Evolutionary conservation across 2,113 vertebrate genomes (phyloP), one percentile per base, ranked within the genome.

Genomic region (Meles meles): DNA sequence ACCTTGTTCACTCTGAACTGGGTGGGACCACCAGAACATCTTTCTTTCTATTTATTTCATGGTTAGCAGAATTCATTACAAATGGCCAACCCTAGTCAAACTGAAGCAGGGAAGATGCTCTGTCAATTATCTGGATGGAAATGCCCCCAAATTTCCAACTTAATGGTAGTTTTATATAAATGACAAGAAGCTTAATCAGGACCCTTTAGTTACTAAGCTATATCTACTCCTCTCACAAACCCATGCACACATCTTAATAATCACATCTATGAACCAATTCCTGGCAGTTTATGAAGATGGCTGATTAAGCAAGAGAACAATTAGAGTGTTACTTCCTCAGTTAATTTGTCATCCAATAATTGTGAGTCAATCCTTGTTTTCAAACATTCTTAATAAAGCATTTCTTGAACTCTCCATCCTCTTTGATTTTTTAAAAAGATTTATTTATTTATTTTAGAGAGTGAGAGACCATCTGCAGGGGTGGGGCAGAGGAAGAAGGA

Each of bases 41-140:
- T 89, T 85, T 74, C 42, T 42, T 91, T 44, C 44, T 18, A 39
- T 6, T 42, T 86, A 39, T 44, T 89, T 89, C 25, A 37, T 61
- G 49, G n/a, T 67, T 57, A 81, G 6, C 15, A 88, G 39, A 87
- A 74, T 65, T 59, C 14, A 84, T 88, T 95, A 6, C 44, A n/a
- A 81, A 49, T 88, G 14, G 6, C 27, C 52, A 93, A 6, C 18
- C 0, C 3, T 23, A 3, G 4, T 63, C 59, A 94, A 95, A 83
- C 2, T 42, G 37, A 80, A 84, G 13, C 52, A 88, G 29, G 6
- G 4, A 4, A 61, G 52, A 90, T 21, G 6, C 1, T 57, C 80
- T 86, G 31, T 76, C 55, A 83, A n/a, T 23, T 90, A n/a, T 4
- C 44, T 84, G 39, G 0, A 27, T 59, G 34, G 6, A 65, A 82